Conservation (phyloP, 2,888 invertebrate species). For the Lasioglossum oenotherae region DNA sequence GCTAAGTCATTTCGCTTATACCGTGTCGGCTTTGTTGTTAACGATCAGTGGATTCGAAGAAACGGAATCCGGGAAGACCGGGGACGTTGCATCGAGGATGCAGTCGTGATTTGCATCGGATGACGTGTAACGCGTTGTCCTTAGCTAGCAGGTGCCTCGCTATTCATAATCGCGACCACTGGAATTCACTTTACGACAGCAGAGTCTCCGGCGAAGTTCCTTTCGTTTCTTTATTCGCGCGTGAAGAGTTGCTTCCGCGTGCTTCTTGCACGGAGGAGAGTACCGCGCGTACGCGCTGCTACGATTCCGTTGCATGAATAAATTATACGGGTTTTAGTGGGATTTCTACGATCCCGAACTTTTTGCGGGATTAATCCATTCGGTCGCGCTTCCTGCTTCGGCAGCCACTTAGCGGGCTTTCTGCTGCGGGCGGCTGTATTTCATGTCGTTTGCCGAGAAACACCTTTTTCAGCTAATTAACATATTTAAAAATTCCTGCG, state of each 20-base stretch:
- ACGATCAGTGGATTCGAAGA: not conserved
- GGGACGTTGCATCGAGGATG: not conserved
- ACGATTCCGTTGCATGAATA: not conserved
- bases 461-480: not conserved
- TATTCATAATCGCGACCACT: constrained; percentile 34
- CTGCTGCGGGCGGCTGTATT: not conserved
- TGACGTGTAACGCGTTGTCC: constrained; percentile 44
- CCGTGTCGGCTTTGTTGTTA: not conserved
- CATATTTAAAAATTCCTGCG: not conserved
- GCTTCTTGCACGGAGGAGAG: constrained; percentile 2
- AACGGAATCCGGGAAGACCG: constrained; percentile 11
- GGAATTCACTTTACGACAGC: constrained; percentile 44
- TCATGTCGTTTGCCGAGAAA: not conserved
- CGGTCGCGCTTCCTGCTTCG: not conserved
- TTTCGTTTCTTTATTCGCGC: constrained; percentile 33
- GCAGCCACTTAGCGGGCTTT: not conserved
- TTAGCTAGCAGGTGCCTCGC: constrained; percentile 27
- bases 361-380: not conserved
- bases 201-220: constrained; percentile 16
- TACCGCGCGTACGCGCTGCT: not conserved
- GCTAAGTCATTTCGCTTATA: constrained; percentile 19
- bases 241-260: constrained; percentile 42
- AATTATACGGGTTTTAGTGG: not conserved
- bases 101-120: constrained; percentile 44
- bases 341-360: not conserved